Percentiles rank a stretch among this genome's conserved stretches.
Evolutionary conservation across 2,113 vertebrate species (phyloP).

Genomic region (Emydura subglobosa): DNA sequence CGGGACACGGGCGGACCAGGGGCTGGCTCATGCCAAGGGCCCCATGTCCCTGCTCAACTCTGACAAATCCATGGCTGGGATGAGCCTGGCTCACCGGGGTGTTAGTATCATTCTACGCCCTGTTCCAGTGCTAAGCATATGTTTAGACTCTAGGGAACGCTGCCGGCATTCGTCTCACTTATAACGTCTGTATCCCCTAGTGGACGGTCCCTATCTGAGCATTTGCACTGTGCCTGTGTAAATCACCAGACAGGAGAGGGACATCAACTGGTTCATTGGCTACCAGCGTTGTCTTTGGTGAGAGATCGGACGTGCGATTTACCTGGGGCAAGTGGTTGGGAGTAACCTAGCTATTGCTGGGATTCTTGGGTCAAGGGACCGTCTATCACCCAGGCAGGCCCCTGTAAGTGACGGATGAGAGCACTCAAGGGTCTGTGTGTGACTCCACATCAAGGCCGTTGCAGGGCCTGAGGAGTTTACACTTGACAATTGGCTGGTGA

Average conservation of each 20-base stretch:
- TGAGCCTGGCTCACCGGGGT: background rate
- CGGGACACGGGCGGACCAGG: no score
- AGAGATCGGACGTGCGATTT: background rate
- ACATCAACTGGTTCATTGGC: background rate
- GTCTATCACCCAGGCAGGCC: background rate
- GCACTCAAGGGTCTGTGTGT: background rate
- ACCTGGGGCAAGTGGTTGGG: background rate
- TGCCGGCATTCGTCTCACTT: background rate
- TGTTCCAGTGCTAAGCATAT: background rate
- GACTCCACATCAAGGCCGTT: background rate
- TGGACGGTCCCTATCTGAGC: accelerated
- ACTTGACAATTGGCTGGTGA: background rate
- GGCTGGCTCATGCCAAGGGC: background rate
- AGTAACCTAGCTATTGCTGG: background rate
- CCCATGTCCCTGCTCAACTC: no score
- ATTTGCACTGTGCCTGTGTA: no score
- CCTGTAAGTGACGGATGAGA: background rate
- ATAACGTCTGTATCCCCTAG: background rate
- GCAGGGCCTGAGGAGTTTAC: background rate
- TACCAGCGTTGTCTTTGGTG: background rate
- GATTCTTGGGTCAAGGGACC: background rate
- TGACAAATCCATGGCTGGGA: background rate
- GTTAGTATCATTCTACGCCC: background rate
- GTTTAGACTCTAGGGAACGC: background rate
- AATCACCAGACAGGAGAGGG: no score